Evolutionary conservation across 2,797 vertebrate genomes (phyloP), one percentile per base, ranked within the genome.

Genomic region (Babyrousa celebensis): DNA sequence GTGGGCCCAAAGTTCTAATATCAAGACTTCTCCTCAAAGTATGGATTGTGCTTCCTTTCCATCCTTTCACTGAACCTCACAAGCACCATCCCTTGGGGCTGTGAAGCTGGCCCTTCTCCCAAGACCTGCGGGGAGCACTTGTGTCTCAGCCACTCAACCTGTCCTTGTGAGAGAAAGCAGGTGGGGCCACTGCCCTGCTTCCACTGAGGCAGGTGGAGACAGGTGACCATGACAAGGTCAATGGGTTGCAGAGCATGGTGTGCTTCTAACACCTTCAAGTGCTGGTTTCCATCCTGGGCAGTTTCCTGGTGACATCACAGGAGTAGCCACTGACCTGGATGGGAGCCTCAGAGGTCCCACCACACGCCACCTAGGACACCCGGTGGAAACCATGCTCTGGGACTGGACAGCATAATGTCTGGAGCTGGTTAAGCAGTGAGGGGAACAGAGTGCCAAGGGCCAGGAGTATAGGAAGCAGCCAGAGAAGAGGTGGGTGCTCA

Each of bases 31-130:
- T 75, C 32, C 4, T 78, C 29, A 8, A 18, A 68, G 29, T 60
- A 60, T 9, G 63, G 80, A 12, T 27, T 20, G 21, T 16, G 1
- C 21, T n/a, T 36, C 56, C 4, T 70, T 6, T 23, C 65, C 48
- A 1, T 40, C 5, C 3, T 17, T 48, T 36, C 18, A 0, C 78
- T 25, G 71, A 48, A 1, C 71, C 58, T 62, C 92, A n/a, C 6
- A 1, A 23, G 77, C 54, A 36, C 7, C 21, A 3, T 21, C 29
- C 0, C 3, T 0, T 29, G 6, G 7, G 4, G 9, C 52, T 10
- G 12, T 12, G 63, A 60, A 4, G 56, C 32, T 4, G 32, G 17
- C 0, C 29, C 67, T 60, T 58, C 63, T n/a, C 62, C 32, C 63
- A 12, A 23, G 36, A 25, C 12, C 43, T 1, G 3, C 0, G 25